Evolutionary conservation across 2,797 vertebrate species (phyloP).

Genomic region (Geotrypetes seraphini): DNA sequence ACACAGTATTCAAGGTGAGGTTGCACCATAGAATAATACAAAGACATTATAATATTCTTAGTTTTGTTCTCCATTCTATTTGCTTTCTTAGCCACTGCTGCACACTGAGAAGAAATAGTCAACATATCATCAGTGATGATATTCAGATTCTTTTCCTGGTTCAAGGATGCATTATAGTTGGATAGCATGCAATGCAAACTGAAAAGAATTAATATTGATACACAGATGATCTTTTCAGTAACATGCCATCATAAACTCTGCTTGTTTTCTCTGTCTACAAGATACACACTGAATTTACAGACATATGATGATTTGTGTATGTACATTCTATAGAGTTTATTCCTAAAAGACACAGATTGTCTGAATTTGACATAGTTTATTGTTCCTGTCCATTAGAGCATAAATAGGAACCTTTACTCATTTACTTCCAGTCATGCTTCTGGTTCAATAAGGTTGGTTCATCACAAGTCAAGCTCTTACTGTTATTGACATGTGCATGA

Average conservation of each 20-base stretch:
- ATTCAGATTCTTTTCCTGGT: too few relatives aligned
- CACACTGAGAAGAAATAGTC: too few relatives aligned
- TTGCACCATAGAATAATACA: too few relatives aligned
- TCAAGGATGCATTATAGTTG: slow-evolving; percentile 41
- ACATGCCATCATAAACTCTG: slow-evolving; percentile 28
- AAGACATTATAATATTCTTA: too few relatives aligned
- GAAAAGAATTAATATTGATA: slow-evolving; percentile 34
- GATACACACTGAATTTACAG: slow-evolving; percentile 16
- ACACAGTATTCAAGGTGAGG: too few relatives aligned
- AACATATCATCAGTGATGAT: too few relatives aligned
- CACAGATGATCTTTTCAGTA: slow-evolving; percentile 32
- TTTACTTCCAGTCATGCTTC: slow-evolving; percentile 35
- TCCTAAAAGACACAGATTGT: slow-evolving; percentile 20
- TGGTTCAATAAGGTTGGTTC: slow-evolving; percentile 39
- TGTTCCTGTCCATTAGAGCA: slow-evolving; percentile 46
- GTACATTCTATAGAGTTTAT: slow-evolving; percentile 14
- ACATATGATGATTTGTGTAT: slow-evolving; percentile 14
- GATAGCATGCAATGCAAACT: slow-evolving; percentile 33
- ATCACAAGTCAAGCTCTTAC: slow-evolving; percentile 32
- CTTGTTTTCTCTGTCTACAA: slow-evolving; percentile 34
- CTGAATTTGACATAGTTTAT: slow-evolving; percentile 43
- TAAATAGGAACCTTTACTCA: slow-evolving; percentile 36
- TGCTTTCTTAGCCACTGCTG: too few relatives aligned
- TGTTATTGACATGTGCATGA: slow-evolving; percentile 51
- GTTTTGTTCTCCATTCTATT: too few relatives aligned